Conservation (phyloP, 1,140 invertebrate genomes). For the Microplitis demolitor region DNA sequence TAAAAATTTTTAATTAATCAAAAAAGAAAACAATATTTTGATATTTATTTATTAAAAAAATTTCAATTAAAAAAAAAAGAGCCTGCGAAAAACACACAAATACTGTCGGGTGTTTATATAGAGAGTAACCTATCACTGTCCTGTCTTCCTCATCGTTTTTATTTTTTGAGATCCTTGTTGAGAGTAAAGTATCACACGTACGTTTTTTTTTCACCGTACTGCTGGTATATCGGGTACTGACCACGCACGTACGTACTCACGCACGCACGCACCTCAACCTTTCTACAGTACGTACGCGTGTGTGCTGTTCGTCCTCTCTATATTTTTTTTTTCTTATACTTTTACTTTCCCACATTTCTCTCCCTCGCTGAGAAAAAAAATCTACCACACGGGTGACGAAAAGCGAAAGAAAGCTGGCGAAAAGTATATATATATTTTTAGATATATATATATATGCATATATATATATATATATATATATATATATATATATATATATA, state of each 20-base stretch:
- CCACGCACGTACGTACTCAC: neutral
- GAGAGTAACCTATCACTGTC: constrained; percentile 11
- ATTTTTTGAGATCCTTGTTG: no score
- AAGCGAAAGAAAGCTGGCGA: neutral
- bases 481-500: no score
- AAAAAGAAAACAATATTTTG: neutral
- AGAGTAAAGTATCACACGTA: no score
- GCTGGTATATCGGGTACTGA: neutral
- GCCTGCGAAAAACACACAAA: neutral
- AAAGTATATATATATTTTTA: neutral
- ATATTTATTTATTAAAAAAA: neutral
- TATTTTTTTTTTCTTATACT: neutral
- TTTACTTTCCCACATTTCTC: neutral
- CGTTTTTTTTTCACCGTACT: neutral
- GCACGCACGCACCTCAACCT: neutral
- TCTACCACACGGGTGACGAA: neutral
- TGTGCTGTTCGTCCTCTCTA: neutral
- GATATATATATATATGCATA: no score
- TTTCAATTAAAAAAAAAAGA: neutral
- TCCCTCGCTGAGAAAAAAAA: neutral
- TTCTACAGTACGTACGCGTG: neutral
- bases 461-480: no score
- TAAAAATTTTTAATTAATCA: no score
- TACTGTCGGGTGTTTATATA: neutral
- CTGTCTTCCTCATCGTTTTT: neutral